phyloP scores from a whole-genome alignment of 2,888 invertebrate genomes.

The Endomychus coccineus region DNA sequence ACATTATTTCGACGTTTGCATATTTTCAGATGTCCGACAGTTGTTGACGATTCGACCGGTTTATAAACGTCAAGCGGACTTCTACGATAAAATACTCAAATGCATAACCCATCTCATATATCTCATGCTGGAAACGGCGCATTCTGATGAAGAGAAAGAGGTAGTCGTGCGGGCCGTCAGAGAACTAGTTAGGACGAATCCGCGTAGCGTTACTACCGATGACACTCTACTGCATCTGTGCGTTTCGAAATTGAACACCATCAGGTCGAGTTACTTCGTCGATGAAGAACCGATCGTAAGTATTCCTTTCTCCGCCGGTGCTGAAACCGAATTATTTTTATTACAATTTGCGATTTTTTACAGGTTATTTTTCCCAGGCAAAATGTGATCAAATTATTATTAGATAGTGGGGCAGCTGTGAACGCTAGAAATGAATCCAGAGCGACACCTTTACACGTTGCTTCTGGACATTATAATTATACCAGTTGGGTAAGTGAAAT shows the following conservation, averaged over 20 bases:
- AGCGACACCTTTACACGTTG: constrained; percentile 76
- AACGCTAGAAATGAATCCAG: constrained; percentile 69
- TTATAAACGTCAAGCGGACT: constrained; percentile 70
- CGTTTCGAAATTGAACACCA: constrained; percentile 68
- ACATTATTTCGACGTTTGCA: too few species aligned
- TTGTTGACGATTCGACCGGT: constrained; percentile 56
- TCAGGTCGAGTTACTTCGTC: constrained; percentile 68
- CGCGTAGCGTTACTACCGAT: constrained; percentile 61
- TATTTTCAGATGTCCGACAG: constrained; percentile 47
- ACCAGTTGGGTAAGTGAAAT: constrained; percentile 55
- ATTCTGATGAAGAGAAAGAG: constrained; percentile 46
- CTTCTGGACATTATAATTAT: constrained; percentile 70
- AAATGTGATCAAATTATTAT: constrained; percentile 60
- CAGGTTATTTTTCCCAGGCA: constrained; percentile 68
- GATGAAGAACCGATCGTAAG: constrained; percentile 53
- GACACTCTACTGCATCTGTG: constrained; percentile 82
- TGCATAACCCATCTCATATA: constrained; percentile 72
- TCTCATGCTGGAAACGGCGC: constrained; percentile 57
- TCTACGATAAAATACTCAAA: constrained; percentile 72
- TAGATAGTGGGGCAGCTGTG: constrained; percentile 70
- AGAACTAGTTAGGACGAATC: constrained; percentile 54
- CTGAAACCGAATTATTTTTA: not conserved
- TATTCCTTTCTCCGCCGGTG: constrained; percentile 11
- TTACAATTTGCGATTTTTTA: constrained; percentile 22
- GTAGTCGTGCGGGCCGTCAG: constrained; percentile 47